Percentiles rank a stretch among this genome's conserved stretches.
Evolutionary conservation across 35 echinoderm and acorn worm genomes (phyloP).

Genomic region (Stichopus chloronotus): DNA sequence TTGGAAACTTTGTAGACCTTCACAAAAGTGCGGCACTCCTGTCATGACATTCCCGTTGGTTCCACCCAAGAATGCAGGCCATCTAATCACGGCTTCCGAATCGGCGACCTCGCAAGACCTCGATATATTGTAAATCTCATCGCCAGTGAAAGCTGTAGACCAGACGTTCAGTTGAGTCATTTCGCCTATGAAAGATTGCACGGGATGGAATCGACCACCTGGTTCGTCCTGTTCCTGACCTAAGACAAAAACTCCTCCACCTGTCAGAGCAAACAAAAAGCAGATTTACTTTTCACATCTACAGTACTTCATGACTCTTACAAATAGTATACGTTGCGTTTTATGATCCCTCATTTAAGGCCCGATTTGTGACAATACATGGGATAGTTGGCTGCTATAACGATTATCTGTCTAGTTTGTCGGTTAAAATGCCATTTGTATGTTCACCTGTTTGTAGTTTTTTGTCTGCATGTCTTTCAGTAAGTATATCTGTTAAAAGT

Average conservation of each 20-base stretch:
- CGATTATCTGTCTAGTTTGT: too few relatives aligned
- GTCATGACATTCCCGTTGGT: slow-evolving; percentile 56
- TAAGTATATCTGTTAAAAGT: too few relatives aligned
- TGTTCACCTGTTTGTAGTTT: too few relatives aligned
- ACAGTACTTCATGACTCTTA: too few relatives aligned
- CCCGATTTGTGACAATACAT: too few relatives aligned
- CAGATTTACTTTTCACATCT: background rate
- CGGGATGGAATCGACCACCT: slow-evolving; percentile 75
- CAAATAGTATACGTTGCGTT: too few relatives aligned
- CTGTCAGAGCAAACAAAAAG: slow-evolving; percentile 28
- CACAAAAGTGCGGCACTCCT: slow-evolving; percentile 70
- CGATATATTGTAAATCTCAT: slow-evolving; percentile 56
- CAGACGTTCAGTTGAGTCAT: slow-evolving; percentile 77
- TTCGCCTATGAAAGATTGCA: slow-evolving; percentile 89
- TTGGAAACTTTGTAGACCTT: slow-evolving; percentile 52
- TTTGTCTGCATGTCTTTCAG: too few relatives aligned
- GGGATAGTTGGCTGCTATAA: too few relatives aligned
- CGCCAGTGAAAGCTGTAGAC: slow-evolving; percentile 50
- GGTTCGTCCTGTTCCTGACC: slow-evolving; percentile 90
- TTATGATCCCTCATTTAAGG: too few relatives aligned
- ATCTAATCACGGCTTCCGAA: slow-evolving; percentile 62
- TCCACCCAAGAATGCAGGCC: slow-evolving; percentile 80
- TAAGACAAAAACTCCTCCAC: slow-evolving; percentile 83
- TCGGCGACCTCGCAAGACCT: slow-evolving; percentile 58
- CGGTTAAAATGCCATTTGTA: too few relatives aligned